A percentile compares a stretch with the other conserved stretches of the same genome.
Evolutionary conservation across 1,140 invertebrate species (phyloP).

Genomic region (Hylyphantes graminicola): DNA sequence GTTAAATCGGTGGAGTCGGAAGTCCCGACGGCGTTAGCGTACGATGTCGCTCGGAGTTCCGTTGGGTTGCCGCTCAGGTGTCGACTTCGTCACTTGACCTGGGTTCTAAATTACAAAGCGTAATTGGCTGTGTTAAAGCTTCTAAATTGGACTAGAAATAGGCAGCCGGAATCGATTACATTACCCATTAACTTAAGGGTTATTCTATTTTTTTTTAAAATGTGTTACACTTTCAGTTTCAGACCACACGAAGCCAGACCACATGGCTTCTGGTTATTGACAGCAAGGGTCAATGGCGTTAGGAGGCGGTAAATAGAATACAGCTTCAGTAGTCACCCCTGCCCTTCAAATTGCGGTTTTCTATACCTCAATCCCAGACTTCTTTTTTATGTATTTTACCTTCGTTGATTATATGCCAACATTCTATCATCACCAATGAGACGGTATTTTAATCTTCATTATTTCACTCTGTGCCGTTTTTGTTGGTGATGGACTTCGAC

Average conservation of each 20-base stretch:
- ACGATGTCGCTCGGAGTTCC: no score
- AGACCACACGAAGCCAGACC: conserved; percentile 33
- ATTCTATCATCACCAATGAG: conserved; percentile 28
- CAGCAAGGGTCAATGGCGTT: conserved; percentile 9
- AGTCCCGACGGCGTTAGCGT: no score
- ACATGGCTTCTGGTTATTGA: conserved; percentile 38
- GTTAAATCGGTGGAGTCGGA: no score
- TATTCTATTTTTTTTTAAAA: not conserved
- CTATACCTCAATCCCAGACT: conserved; percentile 1
- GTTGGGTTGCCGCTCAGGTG: no score
- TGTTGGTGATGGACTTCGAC: not conserved
- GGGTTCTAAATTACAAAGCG: no score
- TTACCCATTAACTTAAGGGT: no score
- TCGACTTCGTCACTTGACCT: no score
- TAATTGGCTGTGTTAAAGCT: no score
- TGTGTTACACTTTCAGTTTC: conserved; percentile 13
- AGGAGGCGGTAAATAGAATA: conserved; percentile 14
- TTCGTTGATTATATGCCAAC: conserved; percentile 28
- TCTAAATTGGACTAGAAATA: no score
- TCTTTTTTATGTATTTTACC: conserved; percentile 23
- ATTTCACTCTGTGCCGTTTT: not conserved
- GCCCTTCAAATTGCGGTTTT: conserved; percentile 2
- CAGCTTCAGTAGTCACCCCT: conserved; percentile 5
- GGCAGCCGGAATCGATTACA: no score
- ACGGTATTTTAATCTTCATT: not conserved